These are phyloP conservation scores for Lasioglossum villosulum DNA, from an alignment of 2,888 invertebrate genomes.

Conservation along the genomic window DNA sequence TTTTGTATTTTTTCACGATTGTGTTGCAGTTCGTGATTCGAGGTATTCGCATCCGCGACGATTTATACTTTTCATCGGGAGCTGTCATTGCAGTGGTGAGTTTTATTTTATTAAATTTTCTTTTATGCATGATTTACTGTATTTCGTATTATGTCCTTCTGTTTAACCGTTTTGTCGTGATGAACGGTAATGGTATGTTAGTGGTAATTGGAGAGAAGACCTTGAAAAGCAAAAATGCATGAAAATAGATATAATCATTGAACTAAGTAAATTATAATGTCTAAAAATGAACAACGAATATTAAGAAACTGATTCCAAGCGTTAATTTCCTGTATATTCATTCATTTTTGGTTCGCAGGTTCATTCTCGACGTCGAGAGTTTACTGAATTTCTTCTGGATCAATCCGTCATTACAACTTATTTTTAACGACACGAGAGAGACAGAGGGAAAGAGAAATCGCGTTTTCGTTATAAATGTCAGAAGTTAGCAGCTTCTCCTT, in stretches of 20 bases:
- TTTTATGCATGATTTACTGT: neutral
- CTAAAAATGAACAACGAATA: neutral
- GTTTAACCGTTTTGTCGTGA: neutral
- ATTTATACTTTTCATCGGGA: neutral
- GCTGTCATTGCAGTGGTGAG: neutral
- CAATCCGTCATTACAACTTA: neutral
- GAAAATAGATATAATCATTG: neutral
- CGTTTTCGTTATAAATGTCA: constrained; percentile 6
- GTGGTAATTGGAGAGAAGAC: neutral
- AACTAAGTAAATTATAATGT: neutral
- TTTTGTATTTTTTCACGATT: neutral
- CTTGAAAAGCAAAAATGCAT: neutral
- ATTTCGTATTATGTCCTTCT: neutral
- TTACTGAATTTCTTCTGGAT: neutral
- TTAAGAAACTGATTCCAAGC: neutral
- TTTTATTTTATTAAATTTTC: neutral
- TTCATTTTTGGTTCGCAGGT: neutral
- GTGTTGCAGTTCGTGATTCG: neutral
- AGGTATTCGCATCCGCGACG: neutral
- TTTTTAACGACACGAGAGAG: neutral
- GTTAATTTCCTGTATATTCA: neutral
- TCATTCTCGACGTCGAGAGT: neutral
- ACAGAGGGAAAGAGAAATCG: neutral
- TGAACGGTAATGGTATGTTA: no score
- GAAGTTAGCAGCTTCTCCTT: neutral